Conservation (phyloP, 2,888 invertebrate genomes). For the Rhagonycha lutea region DNA sequence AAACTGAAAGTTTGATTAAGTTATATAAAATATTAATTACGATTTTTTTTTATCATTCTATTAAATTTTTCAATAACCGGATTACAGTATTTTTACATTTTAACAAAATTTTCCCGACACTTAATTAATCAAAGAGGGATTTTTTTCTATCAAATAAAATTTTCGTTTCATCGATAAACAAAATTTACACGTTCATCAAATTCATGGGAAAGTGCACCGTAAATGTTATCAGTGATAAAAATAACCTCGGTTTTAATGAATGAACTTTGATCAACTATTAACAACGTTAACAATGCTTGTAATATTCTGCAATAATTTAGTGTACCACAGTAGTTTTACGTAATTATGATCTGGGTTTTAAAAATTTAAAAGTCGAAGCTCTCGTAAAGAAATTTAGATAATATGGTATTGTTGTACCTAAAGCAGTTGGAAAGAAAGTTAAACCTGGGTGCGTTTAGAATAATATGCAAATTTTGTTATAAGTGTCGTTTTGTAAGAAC, state of each 20-base stretch:
- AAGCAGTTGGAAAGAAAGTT: not conserved
- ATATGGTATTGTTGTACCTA: not conserved
- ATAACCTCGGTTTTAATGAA: not conserved
- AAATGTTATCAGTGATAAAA: not conserved
- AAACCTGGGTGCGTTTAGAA: conserved; percentile 5
- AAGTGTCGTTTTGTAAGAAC: conserved; percentile 21
- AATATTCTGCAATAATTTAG: not conserved
- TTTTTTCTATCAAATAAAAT: not conserved
- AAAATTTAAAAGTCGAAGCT: not conserved
- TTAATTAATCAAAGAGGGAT: not conserved
- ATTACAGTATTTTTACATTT: not conserved
- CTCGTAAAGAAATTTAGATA: not conserved
- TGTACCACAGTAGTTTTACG: not conserved
- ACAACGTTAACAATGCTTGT: not conserved
- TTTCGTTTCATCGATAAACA: not conserved
- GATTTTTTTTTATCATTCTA: not conserved
- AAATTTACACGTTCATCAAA: not conserved
- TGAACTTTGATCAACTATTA: not conserved
- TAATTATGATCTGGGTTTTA: not conserved
- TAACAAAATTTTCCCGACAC: not conserved
- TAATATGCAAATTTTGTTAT: conserved; percentile 22
- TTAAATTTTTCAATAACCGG: not conserved
- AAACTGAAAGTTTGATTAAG: not conserved
- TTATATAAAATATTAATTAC: not conserved
- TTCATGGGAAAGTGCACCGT: not conserved